Percentiles rank a stretch among this genome's conserved stretches.
phyloP scores from a whole-genome alignment of 1,140 invertebrate genomes.

The Bombus balteatus region DNA sequence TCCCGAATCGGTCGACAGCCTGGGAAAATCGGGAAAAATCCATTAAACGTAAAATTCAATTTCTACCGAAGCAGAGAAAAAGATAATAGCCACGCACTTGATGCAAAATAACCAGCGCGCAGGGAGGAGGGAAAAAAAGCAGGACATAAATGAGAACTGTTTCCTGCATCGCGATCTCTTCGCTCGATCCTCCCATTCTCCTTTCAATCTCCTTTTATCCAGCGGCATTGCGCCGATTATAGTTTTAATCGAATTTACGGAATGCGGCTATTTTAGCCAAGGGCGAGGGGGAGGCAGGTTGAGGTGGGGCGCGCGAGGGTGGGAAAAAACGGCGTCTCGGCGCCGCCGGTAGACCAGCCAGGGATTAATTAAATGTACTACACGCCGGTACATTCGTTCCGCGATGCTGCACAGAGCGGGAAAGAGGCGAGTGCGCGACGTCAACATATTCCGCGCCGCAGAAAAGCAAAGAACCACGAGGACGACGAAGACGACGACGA shows the following conservation, averaged over 20 bases:
- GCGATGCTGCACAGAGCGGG: neutral
- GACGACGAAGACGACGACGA: constrained; percentile 38
- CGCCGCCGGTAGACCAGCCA: constrained; percentile 28
- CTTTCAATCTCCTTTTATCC: constrained; percentile 21
- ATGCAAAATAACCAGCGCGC: neutral
- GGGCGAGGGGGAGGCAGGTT: no score
- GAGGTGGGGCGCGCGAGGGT: neutral
- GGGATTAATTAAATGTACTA: constrained; percentile 67
- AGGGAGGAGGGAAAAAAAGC: neutral
- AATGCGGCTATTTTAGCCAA: constrained; percentile 46
- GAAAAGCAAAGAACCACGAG: neutral
- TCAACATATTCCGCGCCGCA: constrained; percentile 40
- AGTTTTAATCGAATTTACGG: constrained; percentile 71
- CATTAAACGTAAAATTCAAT: constrained; percentile 27
- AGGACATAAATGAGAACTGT: constrained; percentile 35
- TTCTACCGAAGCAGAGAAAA: neutral
- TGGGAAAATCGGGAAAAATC: constrained; percentile 11
- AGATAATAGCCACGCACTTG: neutral
- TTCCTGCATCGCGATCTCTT: constrained; percentile 33
- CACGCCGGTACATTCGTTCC: constrained; percentile 45
- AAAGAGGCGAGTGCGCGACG: constrained; percentile 24
- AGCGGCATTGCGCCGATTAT: constrained; percentile 51
- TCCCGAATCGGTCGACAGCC: constrained; percentile 12
- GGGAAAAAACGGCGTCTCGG: constrained; percentile 51
- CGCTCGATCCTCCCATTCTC: neutral